Conservation (phyloP, 2,113 vertebrate genomes). For the Podiceps cristatus region DNA sequence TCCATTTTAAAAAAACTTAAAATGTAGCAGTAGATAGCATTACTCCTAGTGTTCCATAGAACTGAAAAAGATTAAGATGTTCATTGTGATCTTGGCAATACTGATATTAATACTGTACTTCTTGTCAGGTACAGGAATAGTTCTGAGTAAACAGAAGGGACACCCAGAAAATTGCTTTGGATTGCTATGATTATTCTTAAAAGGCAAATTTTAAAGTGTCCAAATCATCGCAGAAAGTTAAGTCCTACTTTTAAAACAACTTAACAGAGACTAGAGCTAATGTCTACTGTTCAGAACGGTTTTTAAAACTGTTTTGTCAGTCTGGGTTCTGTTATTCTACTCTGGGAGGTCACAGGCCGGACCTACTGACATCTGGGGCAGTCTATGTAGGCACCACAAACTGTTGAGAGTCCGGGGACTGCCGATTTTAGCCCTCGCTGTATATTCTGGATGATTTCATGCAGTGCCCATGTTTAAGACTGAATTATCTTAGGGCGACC, state of each 20-base stretch:
- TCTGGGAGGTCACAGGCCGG: background rate
- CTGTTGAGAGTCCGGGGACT: background rate
- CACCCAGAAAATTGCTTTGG: background rate
- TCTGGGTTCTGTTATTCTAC: background rate
- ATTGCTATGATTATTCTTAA: background rate
- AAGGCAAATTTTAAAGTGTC: background rate
- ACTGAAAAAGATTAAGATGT: background rate
- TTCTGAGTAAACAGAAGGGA: background rate
- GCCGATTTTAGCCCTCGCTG: background rate
- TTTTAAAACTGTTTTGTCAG: background rate
- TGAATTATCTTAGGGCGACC: background rate
- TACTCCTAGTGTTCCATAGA: background rate
- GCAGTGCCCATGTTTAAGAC: background rate
- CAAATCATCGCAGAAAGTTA: background rate
- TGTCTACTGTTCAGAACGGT: background rate
- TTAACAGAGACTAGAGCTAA: background rate
- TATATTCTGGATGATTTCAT: background rate
- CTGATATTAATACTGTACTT: background rate
- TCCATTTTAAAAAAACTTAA: background rate
- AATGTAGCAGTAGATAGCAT: background rate
- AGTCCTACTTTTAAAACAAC: background rate
- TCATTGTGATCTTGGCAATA: background rate
- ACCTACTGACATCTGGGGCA: background rate
- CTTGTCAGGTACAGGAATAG: background rate
- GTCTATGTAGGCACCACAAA: background rate